These are phyloP conservation scores for Microtus ochrogaster DNA, from an alignment of 2,113 vertebrate species.

Conservation along the genomic window DNA sequence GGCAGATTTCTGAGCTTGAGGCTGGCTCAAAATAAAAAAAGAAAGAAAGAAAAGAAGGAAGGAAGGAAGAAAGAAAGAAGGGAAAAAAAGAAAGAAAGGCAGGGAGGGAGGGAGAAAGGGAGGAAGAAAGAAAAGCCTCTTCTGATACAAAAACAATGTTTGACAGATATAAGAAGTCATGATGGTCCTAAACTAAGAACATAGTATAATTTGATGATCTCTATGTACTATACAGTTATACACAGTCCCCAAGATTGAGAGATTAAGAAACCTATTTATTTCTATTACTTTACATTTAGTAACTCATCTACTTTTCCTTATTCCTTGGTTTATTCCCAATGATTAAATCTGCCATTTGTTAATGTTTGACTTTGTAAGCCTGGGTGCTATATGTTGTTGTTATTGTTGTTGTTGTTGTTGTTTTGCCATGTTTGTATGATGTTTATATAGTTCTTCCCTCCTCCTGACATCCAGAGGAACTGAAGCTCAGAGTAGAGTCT, in stretches of 20 bases:
- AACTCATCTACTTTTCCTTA: background rate
- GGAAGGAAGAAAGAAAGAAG: background rate
- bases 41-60: too few species aligned
- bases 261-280: background rate
- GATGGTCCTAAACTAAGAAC: background rate
- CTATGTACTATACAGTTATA: background rate
- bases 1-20: background rate
- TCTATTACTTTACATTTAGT: background rate
- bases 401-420: background rate
- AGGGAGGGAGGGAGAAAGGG: too few species aligned
- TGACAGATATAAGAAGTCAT: background rate
- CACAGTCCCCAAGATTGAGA: background rate
- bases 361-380: background rate
- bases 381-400: background rate
- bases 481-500: background rate
- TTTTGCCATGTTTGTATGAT: background rate
- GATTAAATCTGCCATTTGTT: background rate
- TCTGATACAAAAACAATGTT: background rate
- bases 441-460: background rate
- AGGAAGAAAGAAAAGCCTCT: background rate
- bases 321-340: background rate
- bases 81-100: background rate
- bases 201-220: background rate
- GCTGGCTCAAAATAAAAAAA: background rate
- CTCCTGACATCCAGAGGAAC: background rate